A percentile compares a stretch with the other conserved stretches of the same genome.
Evolutionary conservation across 2,888 invertebrate genomes (phyloP).

Genomic region (Emmelina monodactyla): DNA sequence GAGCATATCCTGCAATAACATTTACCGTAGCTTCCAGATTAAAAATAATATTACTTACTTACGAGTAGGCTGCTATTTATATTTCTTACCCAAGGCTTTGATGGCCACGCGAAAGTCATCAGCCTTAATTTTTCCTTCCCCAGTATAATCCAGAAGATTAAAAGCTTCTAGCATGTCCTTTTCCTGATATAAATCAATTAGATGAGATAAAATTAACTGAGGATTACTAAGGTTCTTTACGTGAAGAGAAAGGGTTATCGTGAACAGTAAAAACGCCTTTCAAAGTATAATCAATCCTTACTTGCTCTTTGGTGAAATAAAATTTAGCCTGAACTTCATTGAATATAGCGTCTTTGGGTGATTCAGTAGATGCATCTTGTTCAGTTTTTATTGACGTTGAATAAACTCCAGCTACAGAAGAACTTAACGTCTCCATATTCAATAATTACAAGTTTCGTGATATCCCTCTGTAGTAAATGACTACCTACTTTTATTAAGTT

Average conservation of each 20-base stretch:
- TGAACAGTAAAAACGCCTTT: too few species aligned
- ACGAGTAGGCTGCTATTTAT: neutral
- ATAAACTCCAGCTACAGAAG: too few species aligned
- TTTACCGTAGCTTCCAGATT: neutral
- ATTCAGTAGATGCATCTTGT: neutral
- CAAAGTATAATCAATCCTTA: too few species aligned
- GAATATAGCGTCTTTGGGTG: neutral
- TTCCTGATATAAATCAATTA: constrained; percentile 27
- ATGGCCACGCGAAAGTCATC: constrained; percentile 54
- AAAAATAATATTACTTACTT: neutral
- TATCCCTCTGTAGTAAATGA: too few species aligned
- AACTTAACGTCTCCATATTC: too few species aligned
- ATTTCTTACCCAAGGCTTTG: constrained; percentile 44
- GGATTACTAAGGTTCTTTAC: too few species aligned
- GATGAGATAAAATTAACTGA: neutral
- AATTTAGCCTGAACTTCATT: neutral
- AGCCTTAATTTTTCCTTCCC: constrained; percentile 52
- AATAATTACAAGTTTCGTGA: too few species aligned
- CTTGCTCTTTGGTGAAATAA: neutral
- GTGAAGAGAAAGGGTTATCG: too few species aligned
- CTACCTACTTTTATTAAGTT: too few species aligned
- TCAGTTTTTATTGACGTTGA: constrained; percentile 17
- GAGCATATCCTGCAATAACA: constrained; percentile 40
- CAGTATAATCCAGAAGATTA: constrained; percentile 45
- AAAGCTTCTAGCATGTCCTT: constrained; percentile 47